A percentile compares a stretch with the other conserved stretches of the same genome.
phyloP scores from a whole-genome alignment of 2,888 invertebrate species.

The Oeneis ivallda region DNA sequence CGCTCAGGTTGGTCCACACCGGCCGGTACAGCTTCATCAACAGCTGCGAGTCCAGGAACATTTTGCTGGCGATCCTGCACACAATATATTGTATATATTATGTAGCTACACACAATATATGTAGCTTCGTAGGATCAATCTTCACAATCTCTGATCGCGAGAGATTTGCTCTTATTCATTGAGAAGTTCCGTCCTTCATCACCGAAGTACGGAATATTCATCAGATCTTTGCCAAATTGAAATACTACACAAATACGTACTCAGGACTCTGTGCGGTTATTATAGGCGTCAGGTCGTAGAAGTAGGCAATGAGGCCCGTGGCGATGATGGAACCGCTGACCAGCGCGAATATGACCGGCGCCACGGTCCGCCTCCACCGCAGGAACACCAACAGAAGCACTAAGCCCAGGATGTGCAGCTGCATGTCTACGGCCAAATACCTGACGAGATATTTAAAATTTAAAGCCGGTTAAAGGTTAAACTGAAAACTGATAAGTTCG shows the following conservation, averaged over 20 bases:
- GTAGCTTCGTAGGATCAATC: no score
- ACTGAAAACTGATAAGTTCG: no score
- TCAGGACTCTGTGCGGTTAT: slow-evolving; percentile 69
- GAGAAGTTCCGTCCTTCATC: no score
- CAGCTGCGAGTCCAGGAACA: slow-evolving; percentile 58
- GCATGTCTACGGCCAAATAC: slow-evolving; percentile 73
- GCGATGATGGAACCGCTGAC: slow-evolving; percentile 49
- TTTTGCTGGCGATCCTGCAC: slow-evolving; percentile 57
- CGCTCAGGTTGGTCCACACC: slow-evolving; percentile 68
- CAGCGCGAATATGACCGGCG: slow-evolving; percentile 48
- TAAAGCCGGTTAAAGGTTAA: no score
- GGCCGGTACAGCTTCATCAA: slow-evolving; percentile 61
- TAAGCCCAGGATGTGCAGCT: slow-evolving; percentile 62
- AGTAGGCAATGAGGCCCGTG: slow-evolving; percentile 56
- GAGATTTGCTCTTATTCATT: no score
- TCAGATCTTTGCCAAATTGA: no score
- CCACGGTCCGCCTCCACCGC: slow-evolving; percentile 46
- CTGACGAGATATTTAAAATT: slow-evolving; percentile 43
- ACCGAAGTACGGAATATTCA: no score
- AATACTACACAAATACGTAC: slow-evolving; percentile 49
- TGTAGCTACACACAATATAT: no score
- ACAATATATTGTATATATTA: background rate
- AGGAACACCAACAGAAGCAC: slow-evolving; percentile 53
- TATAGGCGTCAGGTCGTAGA: slow-evolving; percentile 58
- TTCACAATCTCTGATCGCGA: no score